Conservation (phyloP, 2,113 vertebrate species). For the Spea multiplicata region DNA sequence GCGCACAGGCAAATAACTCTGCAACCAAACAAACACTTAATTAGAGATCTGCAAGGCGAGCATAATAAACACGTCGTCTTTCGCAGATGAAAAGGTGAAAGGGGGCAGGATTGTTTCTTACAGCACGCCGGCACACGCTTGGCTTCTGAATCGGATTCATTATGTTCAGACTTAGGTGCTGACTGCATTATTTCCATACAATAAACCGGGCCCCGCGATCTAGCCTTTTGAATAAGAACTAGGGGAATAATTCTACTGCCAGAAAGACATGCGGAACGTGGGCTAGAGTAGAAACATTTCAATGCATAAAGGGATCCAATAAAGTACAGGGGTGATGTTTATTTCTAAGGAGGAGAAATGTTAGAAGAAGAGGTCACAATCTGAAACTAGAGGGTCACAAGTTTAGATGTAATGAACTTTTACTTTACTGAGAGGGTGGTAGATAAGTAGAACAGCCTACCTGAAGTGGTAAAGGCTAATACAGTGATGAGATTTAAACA, state of each 20-base stretch:
- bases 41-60: background rate
- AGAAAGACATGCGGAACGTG: background rate
- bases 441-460: too few species aligned
- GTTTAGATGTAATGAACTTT: too few species aligned
- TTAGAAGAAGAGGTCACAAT: too few species aligned
- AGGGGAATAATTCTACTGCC: background rate
- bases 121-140: background rate
- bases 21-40: constrained; percentile 52
- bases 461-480: too few species aligned
- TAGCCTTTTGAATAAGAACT: background rate
- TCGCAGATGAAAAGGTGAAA: background rate
- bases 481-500: too few species aligned
- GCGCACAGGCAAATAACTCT: constrained; percentile 97
- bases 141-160: background rate
- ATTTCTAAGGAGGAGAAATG: too few species aligned
- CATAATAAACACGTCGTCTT: background rate
- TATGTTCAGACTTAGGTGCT: background rate
- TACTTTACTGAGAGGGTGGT: too few species aligned
- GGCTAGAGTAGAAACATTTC: background rate
- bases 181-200: background rate
- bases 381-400: too few species aligned
- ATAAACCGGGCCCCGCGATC: background rate
- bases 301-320: too few species aligned
- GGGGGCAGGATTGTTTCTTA: background rate
- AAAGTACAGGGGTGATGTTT: too few species aligned